Evolutionary conservation across 2,888 invertebrate species (phyloP).

Genomic region (Polymixis lichenea): DNA sequence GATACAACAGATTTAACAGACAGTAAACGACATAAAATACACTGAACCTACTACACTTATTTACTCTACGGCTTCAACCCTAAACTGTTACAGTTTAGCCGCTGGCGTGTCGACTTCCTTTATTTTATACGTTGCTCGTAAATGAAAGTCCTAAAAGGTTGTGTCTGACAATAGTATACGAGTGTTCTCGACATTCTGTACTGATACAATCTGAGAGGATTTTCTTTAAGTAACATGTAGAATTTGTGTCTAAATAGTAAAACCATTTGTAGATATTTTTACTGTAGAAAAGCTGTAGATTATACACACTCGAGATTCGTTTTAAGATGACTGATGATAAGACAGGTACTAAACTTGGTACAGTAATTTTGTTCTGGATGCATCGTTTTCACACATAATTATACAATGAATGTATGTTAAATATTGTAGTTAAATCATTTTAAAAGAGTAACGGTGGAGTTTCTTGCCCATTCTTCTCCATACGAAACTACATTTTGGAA

Average conservation of each 20-base stretch:
- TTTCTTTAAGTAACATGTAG: background rate
- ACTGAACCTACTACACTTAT: background rate
- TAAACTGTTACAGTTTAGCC: conserved; percentile 16
- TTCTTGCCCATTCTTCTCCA: too few relatives aligned
- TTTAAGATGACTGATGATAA: background rate
- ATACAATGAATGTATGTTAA: too few relatives aligned
- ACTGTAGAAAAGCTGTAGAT: background rate
- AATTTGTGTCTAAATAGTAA: background rate
- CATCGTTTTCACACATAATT: too few relatives aligned
- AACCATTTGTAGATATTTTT: too few relatives aligned
- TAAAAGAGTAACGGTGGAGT: too few relatives aligned
- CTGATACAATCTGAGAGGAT: conserved; percentile 19
- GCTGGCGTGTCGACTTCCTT: conserved; percentile 28
- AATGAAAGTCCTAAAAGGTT: conserved; percentile 26
- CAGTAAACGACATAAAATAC: background rate
- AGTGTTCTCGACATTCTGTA: conserved; percentile 37
- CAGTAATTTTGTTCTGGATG: too few relatives aligned
- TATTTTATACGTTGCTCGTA: conserved; percentile 43
- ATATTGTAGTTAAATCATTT: too few relatives aligned
- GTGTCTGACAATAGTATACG: conserved; percentile 7
- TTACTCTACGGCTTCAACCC: conserved; percentile 5
- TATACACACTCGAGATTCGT: background rate
- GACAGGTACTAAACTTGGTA: too few relatives aligned
- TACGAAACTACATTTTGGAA: too few relatives aligned
- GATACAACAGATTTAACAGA: background rate